A percentile compares a stretch with the other conserved stretches of the same genome.
phyloP scores from a whole-genome alignment of 2,797 vertebrate species.

The Pseudocheirus occidentalis region DNA sequence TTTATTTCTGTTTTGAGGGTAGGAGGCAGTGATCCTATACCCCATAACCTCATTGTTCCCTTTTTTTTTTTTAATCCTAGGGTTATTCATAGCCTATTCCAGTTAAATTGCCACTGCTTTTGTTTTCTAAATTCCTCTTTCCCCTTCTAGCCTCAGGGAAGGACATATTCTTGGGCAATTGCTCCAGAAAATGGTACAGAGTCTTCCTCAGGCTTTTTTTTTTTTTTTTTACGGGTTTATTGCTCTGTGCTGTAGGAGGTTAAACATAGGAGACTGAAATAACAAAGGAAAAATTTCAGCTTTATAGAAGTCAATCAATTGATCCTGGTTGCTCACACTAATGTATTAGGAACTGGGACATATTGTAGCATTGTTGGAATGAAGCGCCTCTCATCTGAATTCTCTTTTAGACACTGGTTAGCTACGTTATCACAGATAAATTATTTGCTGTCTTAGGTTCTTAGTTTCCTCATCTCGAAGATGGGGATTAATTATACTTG shows the following conservation, averaged over 20 bases:
- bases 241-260: neutral
- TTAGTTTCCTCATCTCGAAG: neutral
- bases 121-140: neutral
- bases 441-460: neutral
- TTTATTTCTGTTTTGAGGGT: neutral
- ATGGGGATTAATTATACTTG: neutral
- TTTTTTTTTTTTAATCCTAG: neutral
- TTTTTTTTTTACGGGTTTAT: neutral
- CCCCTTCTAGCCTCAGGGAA: neutral
- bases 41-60: neutral
- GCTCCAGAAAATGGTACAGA: neutral
- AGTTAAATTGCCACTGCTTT: neutral
- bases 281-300: neutral
- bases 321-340: neutral
- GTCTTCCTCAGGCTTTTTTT: neutral
- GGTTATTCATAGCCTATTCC: neutral
- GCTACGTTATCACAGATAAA: neutral
- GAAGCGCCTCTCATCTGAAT: neutral
- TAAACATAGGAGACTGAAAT: neutral
- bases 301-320: neutral
- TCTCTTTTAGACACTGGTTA: neutral
- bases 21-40: neutral
- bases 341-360: neutral
- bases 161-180: neutral
- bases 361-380: neutral